These are phyloP conservation scores for Cotesia glomerata DNA, from an alignment of 1,140 invertebrate genomes.

Conservation along the genomic window DNA sequence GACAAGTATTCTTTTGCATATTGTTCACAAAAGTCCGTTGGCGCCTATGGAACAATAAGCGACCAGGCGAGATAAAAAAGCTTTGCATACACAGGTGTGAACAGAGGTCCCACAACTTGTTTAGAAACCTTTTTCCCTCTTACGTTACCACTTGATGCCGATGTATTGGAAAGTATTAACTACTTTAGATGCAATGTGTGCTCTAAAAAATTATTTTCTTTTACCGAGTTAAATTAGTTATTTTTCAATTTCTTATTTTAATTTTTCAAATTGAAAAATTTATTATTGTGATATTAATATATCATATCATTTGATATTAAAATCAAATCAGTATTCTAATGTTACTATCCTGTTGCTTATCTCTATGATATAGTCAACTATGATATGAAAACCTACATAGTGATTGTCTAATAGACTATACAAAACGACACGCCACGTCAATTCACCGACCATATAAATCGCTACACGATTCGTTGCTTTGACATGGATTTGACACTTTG, in stretches of 20 bases:
- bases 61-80: conserved; percentile 2
- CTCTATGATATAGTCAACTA: neutral
- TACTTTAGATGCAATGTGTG: neutral
- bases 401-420: conserved; percentile 15
- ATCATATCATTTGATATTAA: neutral
- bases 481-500: conserved; percentile 24
- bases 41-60: conserved; percentile 6
- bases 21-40: conserved; percentile 2
- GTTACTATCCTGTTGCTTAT: conserved; percentile 3
- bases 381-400: neutral
- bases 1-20: neutral
- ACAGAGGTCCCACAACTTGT: conserved; percentile 1
- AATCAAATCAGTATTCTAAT: neutral
- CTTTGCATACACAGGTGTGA: conserved; percentile 25
- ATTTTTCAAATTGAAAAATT: too few species aligned
- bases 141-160: neutral
- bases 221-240: neutral
- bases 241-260: too few species aligned
- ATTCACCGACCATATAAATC: conserved; percentile 7
- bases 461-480: conserved; percentile 5
- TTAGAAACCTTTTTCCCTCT: neutral
- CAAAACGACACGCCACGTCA: conserved; percentile 20
- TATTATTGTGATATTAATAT: neutral
- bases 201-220: neutral
- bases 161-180: neutral